Evolutionary conservation across 2,797 vertebrate genomes (phyloP).

Genomic region (Gymnopithys bicolor): DNA sequence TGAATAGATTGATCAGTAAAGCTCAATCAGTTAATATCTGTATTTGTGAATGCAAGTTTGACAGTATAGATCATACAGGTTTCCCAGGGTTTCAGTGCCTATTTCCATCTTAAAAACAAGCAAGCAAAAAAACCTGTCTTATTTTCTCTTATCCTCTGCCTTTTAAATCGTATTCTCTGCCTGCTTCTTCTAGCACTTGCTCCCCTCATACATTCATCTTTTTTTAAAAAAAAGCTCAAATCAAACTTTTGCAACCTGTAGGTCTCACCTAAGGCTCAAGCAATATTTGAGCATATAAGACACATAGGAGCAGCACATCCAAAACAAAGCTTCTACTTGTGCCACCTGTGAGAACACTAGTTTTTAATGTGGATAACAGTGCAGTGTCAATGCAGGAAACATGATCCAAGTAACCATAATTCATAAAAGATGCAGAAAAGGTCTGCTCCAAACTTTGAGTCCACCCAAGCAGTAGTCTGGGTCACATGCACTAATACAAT

Average conservation of each 20-base stretch:
- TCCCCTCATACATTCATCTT: not conserved
- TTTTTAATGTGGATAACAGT: not conserved
- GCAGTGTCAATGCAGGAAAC: not conserved
- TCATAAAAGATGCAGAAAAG: not conserved
- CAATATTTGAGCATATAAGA: not conserved
- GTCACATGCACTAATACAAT: not conserved
- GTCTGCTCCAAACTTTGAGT: not conserved
- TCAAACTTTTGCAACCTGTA: not conserved
- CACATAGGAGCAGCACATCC: not conserved
- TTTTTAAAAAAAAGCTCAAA: not conserved
- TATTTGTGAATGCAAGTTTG: not conserved
- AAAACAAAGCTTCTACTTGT: not conserved
- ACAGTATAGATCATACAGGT: not conserved
- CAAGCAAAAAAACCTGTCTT: not conserved
- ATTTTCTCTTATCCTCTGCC: not conserved
- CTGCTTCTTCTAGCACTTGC: rapidly evolving
- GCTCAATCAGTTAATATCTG: not conserved
- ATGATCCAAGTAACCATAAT: not conserved
- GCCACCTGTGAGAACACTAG: not conserved
- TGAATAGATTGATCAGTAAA: not conserved
- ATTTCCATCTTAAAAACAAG: not conserved
- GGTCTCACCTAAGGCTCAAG: not conserved
- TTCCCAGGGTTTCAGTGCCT: not conserved
- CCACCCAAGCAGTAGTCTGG: not conserved
- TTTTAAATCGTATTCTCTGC: not conserved